These are phyloP conservation scores for Stegodyphus dumicola DNA, from an alignment of 1,140 invertebrate genomes.

Conservation along the genomic window DNA sequence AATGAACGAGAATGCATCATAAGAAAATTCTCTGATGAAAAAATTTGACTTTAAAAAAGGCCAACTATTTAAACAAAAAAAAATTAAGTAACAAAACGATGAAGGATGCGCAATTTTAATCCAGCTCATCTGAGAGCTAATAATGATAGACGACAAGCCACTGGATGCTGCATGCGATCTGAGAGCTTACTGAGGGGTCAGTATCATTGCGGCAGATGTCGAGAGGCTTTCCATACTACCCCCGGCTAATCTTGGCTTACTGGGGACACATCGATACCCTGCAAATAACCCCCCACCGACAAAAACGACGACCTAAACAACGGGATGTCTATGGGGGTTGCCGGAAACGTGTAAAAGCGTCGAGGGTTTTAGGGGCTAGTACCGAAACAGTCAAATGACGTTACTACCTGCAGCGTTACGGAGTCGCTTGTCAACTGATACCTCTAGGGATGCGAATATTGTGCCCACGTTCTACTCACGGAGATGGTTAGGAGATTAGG, in stretches of 20 bases:
- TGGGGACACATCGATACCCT: neutral
- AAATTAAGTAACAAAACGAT: no score
- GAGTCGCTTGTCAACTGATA: slow-evolving; percentile 49
- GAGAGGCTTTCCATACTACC: slow-evolving; percentile 3
- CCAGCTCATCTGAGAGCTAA: no score
- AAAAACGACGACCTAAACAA: slow-evolving; percentile 39
- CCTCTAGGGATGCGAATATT: slow-evolving; percentile 19
- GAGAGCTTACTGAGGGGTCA: no score
- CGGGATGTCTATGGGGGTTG: neutral
- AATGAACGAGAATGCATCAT: no score
- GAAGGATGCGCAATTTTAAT: no score
- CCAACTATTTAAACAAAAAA: no score
- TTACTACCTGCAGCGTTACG: slow-evolving; percentile 46
- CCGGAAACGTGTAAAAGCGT: neutral
- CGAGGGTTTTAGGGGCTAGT: neutral
- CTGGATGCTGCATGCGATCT: no score
- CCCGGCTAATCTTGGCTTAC: slow-evolving; percentile 41
- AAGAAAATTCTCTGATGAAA: no score
- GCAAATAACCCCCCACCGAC: slow-evolving; percentile 9
- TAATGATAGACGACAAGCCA: no score
- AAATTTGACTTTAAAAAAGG: no score
- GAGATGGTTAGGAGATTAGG: slow-evolving; percentile 20
- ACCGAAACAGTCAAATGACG: slow-evolving; percentile 49
- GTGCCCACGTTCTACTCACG: neutral
- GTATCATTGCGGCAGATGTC: slow-evolving; percentile 11